Percentiles rank a stretch among this genome's conserved stretches.
These are phyloP conservation scores for Cirrhinus molitorella DNA, from an alignment of 2,797 vertebrate genomes.

Conservation along the genomic window DNA sequence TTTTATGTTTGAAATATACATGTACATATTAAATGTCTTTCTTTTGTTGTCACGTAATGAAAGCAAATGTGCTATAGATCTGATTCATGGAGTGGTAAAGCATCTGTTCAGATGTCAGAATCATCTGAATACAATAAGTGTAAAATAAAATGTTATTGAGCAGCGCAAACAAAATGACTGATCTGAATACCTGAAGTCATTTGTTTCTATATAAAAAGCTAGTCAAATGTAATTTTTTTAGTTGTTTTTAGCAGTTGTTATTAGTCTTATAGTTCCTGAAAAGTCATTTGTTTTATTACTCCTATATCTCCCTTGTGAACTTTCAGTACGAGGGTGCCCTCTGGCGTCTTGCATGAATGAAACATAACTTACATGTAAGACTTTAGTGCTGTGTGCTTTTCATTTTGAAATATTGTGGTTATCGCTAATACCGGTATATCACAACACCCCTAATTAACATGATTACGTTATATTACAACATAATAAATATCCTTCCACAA, in stretches of 20 bases:
- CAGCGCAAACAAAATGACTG: not conserved
- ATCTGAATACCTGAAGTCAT: not conserved
- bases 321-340: not conserved
- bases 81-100: slow-evolving; percentile 23
- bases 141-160: not conserved
- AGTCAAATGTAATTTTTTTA: not conserved
- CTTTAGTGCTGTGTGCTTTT: too few species aligned
- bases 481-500: too few species aligned
- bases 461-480: too few species aligned
- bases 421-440: too few species aligned
- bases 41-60: slow-evolving; percentile 16
- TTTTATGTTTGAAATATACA: slow-evolving; percentile 3
- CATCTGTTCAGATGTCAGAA: slow-evolving; percentile 1
- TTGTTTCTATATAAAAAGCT: not conserved
- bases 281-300: not conserved
- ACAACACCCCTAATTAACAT: too few species aligned
- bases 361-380: too few species aligned
- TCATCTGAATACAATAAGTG: not conserved
- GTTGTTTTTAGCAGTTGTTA: not conserved
- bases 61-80: not conserved
- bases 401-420: too few species aligned
- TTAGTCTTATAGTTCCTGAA: not conserved
- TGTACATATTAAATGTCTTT: slow-evolving; percentile 3
- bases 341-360: too few species aligned
- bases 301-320: not conserved